Percentiles rank a stretch among this genome's conserved stretches.
Conservation (phyloP, 2,113 vertebrate species). For the Hirundichthys speculiger region DNA sequence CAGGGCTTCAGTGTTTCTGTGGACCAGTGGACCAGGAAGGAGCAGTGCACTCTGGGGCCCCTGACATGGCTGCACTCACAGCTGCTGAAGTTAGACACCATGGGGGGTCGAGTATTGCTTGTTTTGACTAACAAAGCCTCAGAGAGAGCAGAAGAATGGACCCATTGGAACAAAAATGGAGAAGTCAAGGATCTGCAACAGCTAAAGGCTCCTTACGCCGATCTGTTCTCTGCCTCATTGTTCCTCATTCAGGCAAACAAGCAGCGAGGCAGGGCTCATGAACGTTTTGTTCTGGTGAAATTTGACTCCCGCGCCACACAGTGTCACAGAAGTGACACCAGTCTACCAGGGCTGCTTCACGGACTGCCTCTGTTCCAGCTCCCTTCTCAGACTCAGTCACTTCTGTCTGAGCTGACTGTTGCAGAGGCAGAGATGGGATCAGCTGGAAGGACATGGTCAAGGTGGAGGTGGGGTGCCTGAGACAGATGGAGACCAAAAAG, state of each 20-base stretch:
- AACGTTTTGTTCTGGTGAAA: constrained; percentile 81
- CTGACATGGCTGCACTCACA: constrained; percentile 89
- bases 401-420: constrained; percentile 75
- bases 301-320: constrained; percentile 70
- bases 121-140: constrained; percentile 80
- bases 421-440: constrained; percentile 3
- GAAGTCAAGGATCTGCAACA: not conserved
- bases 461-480: not conserved
- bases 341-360: constrained; percentile 77
- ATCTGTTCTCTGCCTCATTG: constrained; percentile 82
- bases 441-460: constrained; percentile 27
- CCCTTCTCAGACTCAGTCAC: constrained; percentile 79
- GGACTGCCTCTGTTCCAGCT: constrained; percentile 80
- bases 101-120: constrained; percentile 79
- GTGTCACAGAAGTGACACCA: constrained; percentile 2
- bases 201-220: constrained; percentile 66
- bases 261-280: constrained; percentile 36
- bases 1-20: constrained; percentile 81
- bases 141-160: constrained; percentile 76
- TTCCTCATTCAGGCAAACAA: constrained; percentile 78
- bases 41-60: constrained; percentile 78
- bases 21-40: constrained; percentile 85
- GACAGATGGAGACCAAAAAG: not conserved
- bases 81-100: constrained; percentile 71
- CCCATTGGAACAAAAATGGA: constrained; percentile 11